Percentiles rank a stretch among this genome's conserved stretches.
Conservation (phyloP, 2,113 vertebrate genomes). For the Ceyx melanurus region DNA sequence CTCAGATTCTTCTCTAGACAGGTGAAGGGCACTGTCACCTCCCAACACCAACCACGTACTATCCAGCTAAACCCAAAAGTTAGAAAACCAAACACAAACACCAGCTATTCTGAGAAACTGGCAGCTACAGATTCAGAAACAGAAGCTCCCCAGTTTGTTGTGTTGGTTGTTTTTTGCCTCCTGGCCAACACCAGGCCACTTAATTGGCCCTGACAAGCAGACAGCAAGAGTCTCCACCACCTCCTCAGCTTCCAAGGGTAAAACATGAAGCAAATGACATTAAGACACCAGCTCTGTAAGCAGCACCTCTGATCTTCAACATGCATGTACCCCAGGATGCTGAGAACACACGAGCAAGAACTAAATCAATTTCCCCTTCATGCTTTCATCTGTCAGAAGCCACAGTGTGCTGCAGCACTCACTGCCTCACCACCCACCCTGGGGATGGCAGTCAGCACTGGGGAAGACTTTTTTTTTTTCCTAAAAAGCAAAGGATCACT, state of each 20-base stretch:
- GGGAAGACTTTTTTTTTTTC: neutral
- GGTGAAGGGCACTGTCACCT: neutral
- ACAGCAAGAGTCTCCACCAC: neutral
- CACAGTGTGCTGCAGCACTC: neutral
- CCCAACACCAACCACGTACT: neutral
- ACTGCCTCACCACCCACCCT: neutral
- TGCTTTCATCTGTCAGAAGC: neutral
- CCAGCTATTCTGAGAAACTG: neutral
- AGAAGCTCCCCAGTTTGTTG: neutral
- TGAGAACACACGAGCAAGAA: neutral
- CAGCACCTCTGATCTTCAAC: neutral
- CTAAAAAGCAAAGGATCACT: neutral
- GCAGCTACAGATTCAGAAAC: neutral
- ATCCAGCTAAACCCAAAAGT: neutral
- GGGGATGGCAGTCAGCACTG: neutral
- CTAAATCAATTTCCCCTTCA: fast-evolving
- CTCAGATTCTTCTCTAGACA: neutral
- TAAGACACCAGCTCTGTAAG: neutral
- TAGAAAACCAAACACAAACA: neutral
- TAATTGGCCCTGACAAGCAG: neutral
- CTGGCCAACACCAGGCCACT: neutral
- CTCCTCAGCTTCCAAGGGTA: neutral
- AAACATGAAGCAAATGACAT: neutral
- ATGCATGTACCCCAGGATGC: fast-evolving
- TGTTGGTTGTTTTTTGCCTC: neutral